Percentiles rank a stretch among this genome's conserved stretches.
Evolutionary conservation across 2,113 vertebrate species (phyloP).

Genomic region (Syrrhaptes paradoxus): DNA sequence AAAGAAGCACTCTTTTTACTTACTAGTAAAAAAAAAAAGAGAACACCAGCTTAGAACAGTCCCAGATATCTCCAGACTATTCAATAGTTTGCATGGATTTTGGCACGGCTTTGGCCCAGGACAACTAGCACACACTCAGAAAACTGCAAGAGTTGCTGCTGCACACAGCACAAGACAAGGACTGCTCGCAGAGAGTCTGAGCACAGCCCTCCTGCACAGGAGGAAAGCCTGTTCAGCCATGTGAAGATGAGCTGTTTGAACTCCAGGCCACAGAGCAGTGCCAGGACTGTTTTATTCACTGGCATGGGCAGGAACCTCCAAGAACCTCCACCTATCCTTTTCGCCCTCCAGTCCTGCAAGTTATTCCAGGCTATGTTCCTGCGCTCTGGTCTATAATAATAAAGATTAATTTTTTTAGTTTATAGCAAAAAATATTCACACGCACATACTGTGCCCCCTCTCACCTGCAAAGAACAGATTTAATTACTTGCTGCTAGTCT

Average conservation of each 20-base stretch:
- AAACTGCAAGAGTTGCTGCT: accelerated
- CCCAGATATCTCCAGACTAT: neutral
- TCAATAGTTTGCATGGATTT: neutral
- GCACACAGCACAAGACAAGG: neutral
- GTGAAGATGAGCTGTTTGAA: neutral
- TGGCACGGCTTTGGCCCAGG: neutral
- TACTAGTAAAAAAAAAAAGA: neutral
- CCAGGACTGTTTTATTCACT: neutral
- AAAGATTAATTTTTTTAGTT: neutral
- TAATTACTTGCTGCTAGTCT: neutral
- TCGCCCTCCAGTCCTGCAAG: neutral
- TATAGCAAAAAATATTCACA: neutral
- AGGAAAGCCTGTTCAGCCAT: neutral
- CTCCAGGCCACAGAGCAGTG: neutral
- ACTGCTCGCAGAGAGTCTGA: neutral
- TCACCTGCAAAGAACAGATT: neutral
- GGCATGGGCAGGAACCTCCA: neutral
- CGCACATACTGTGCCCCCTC: neutral
- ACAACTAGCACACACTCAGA: neutral
- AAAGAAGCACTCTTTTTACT: neutral
- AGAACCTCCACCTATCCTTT: neutral
- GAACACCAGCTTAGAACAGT: neutral
- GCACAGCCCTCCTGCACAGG: neutral
- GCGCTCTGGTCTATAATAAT: neutral
- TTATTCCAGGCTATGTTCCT: neutral